phyloP scores from a whole-genome alignment of 2,113 vertebrate genomes.

The Perccottus glenii region DNA sequence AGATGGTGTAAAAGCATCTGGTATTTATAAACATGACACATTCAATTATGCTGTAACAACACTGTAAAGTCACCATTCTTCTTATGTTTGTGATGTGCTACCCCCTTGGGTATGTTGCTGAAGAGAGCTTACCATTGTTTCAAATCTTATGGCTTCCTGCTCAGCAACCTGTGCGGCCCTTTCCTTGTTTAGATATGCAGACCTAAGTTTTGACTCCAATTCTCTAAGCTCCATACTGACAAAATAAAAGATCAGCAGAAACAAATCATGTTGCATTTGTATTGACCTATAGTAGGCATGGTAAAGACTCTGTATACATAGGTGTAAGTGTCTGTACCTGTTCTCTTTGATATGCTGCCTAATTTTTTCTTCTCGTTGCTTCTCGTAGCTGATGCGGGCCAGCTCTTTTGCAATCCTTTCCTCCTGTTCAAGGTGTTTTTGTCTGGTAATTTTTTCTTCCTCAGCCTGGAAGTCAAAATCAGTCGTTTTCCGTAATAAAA shows the following conservation, averaged over 20 bases:
- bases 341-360: slow-evolving; percentile 88
- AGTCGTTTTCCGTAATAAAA: background rate
- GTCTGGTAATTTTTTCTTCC: slow-evolving; percentile 68
- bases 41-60: too few species aligned
- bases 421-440: slow-evolving; percentile 82
- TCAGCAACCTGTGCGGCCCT: slow-evolving; percentile 91
- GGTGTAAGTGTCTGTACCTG: slow-evolving; percentile 78
- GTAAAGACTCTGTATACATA: background rate
- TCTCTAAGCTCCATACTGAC: slow-evolving; percentile 89
- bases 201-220: slow-evolving; percentile 87
- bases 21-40: too few species aligned
- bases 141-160: slow-evolving; percentile 81
- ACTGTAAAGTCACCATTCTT: too few species aligned
- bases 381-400: slow-evolving; percentile 79
- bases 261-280: background rate
- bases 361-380: slow-evolving; percentile 86
- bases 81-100: too few species aligned
- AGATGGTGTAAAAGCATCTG: background rate
- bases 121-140: slow-evolving; percentile 82
- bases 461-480: slow-evolving; percentile 76
- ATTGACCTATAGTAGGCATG: background rate
- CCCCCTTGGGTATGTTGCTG: too few species aligned
- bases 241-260: background rate
- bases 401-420: slow-evolving; percentile 85
- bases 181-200: slow-evolving; percentile 89